Conservation (phyloP, 2,888 invertebrate genomes). For the Pyralis farinalis region DNA sequence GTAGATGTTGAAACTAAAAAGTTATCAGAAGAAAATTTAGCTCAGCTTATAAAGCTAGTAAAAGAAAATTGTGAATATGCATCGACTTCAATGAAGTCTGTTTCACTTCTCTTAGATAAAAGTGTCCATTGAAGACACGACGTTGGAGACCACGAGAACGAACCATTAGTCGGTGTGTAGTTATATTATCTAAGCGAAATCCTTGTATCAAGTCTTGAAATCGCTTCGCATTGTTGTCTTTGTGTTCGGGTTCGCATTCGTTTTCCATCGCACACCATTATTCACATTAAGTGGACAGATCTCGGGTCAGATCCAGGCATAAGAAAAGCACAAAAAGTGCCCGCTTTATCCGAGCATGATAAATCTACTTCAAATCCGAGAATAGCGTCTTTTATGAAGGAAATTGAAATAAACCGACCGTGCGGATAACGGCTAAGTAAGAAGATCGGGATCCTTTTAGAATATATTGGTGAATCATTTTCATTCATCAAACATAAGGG, state of each 20-base stretch:
- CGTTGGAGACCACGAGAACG: no score
- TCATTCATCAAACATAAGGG: constrained; percentile 58
- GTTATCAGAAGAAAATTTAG: no score
- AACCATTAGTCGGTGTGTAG: constrained; percentile 8
- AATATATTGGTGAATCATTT: constrained; percentile 78
- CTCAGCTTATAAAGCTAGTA: no score
- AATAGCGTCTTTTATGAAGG: constrained; percentile 81
- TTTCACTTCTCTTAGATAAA: no score
- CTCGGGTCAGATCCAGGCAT: constrained; percentile 81
- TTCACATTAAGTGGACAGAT: constrained; percentile 82
- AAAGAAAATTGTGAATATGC: no score
- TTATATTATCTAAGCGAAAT: constrained; percentile 58
- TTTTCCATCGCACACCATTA: constrained; percentile 81
- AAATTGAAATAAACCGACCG: constrained; percentile 82
- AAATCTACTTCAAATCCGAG: constrained; percentile 82
- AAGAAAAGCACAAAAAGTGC: constrained; percentile 81
- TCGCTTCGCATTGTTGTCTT: constrained; percentile 78
- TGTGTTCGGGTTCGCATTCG: constrained; percentile 77
- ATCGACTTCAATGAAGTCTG: no score
- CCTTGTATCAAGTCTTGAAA: constrained; percentile 77
- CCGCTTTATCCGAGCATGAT: constrained; percentile 81
- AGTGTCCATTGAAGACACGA: no score
- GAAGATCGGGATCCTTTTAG: constrained; percentile 76
- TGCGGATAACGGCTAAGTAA: constrained; percentile 80
- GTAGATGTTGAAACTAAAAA: no score